Conservation (phyloP, 2,888 invertebrate species). For the Branchipolynoe longqiensis region DNA sequence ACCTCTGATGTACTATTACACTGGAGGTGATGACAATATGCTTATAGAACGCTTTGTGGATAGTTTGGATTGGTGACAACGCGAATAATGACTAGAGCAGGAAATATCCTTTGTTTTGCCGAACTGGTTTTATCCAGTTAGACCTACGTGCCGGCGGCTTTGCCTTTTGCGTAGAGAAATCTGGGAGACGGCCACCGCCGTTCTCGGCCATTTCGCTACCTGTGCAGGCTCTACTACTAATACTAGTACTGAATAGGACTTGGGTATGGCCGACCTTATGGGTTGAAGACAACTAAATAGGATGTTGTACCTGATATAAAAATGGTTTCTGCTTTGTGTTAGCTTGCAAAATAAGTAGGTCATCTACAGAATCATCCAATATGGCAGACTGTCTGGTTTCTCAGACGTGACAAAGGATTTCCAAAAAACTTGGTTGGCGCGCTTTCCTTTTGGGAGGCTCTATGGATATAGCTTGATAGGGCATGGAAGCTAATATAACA, state of each 20-base stretch:
- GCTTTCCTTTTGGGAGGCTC: neutral
- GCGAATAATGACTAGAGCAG: neutral
- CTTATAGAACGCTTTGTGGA: neutral
- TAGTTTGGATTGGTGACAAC: neutral
- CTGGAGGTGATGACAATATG: neutral
- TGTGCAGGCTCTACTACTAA: conserved; percentile 3
- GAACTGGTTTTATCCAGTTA: conserved; percentile 56
- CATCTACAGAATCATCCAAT: conserved; percentile 50
- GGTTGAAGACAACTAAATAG: neutral
- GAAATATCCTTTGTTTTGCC: conserved; percentile 40
- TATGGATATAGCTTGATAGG: too few relatives aligned
- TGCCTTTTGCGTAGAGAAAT: conserved; percentile 38
- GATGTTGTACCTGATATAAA: neutral
- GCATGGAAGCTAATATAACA: too few relatives aligned
- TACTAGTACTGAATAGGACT: conserved; percentile 21
- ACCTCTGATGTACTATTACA: conserved; percentile 39
- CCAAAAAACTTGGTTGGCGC: conserved; percentile 24
- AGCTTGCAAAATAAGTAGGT: conserved; percentile 46
- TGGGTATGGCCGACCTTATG: conserved; percentile 5
- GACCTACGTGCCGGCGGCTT: conserved; percentile 16
- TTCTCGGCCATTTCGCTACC: conserved; percentile 43
- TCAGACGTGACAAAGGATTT: conserved; percentile 33
- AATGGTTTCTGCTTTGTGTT: neutral
- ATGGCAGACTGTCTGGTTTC: conserved; percentile 38
- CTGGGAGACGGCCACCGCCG: neutral